Evolutionary conservation across 2,888 invertebrate genomes (phyloP), one percentile per base, ranked within the genome.

Genomic region (Conomelus anceps): DNA sequence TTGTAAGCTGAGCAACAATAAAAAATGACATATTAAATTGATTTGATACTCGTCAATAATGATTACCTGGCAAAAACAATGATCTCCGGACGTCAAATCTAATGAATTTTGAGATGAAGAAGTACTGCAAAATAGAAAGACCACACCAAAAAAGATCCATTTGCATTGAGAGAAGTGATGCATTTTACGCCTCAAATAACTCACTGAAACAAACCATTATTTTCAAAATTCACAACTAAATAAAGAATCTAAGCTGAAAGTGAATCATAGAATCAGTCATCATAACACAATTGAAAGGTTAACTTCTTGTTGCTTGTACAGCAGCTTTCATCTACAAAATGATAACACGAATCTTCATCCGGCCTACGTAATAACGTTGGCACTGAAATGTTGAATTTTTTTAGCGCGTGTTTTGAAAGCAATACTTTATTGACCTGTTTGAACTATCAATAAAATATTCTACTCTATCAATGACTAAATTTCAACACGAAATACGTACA

Each of bases 21-120:
- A 34, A 17, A 34, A 41, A 17, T 22, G 22, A 87, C 24, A 34
- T 41, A 34, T 7, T 23, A 88, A n/a, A 23, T 20, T 3, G 0
- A 88, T 41, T 84, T 6, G 6, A 88, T 22, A 13, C 22, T 88
- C 17, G 13, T 4, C 23, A 24, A 29, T 89, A 26, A 22, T 87
- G 84, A 87, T 89, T 86, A 90, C 90, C 85, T 90, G 89, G 88
- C 90, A 90, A 88, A 90, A 90, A 88, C 90, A 90, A 87, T 88
- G 88, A 87, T 90, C 90, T 23, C 89, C 90, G 29, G 88, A 85
- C 41, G 85, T 86, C 22, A 90, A 13, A 34, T 34, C 34, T 34
- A 17, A 34, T 34, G 34, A 34, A 9, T 34, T 34, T 34, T 34
- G 34, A 34, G 34, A 34, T 9, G 34, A 34, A 4, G 34, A 34